Evolutionary conservation across 2,888 invertebrate species (phyloP).

Genomic region (Gastrophysa polygoni): DNA sequence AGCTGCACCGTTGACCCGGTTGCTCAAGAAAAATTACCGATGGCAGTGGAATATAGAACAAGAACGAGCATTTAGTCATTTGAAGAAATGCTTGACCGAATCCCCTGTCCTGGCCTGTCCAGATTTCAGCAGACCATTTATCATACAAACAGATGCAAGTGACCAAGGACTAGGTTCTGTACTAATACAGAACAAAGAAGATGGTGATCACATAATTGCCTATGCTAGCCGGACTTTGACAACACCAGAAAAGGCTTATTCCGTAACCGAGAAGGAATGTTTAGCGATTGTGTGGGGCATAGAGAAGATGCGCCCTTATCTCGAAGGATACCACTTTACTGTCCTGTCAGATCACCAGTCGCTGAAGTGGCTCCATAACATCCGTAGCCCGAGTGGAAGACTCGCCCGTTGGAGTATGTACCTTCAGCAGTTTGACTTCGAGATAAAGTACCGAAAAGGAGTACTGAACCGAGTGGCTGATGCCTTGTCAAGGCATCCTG

Average conservation of each 20-base stretch:
- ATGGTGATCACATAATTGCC: conserved; percentile 30
- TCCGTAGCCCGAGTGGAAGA: conserved; percentile 13
- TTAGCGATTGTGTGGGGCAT: conserved; percentile 42
- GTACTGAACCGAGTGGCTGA: conserved; percentile 34
- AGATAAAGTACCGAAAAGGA: conserved; percentile 33
- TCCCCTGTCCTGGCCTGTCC: conserved; percentile 28
- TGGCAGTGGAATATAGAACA: conserved; percentile 10
- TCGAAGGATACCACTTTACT: conserved; percentile 35
- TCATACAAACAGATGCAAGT: conserved; percentile 36
- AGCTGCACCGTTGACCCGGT: conserved; percentile 9
- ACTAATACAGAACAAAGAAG: conserved; percentile 30
- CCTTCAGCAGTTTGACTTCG: conserved; percentile 31
- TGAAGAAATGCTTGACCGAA: conserved; percentile 1
- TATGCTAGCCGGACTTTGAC: conserved; percentile 30
- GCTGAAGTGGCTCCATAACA: conserved; percentile 33
- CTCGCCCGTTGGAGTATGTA: conserved; percentile 20
- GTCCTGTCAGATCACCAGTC: conserved; percentile 41
- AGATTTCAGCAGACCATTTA: conserved; percentile 30
- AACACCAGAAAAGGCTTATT: conserved; percentile 29
- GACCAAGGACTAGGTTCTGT: conserved; percentile 37
- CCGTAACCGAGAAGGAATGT: conserved; percentile 41
- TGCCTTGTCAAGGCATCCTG: conserved; percentile 23
- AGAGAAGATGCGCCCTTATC: conserved; percentile 32
- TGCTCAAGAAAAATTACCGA: neutral
- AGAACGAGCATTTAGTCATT: neutral